Evolutionary conservation across 2,797 vertebrate genomes (phyloP).

Genomic region (Todus mexicanus): DNA sequence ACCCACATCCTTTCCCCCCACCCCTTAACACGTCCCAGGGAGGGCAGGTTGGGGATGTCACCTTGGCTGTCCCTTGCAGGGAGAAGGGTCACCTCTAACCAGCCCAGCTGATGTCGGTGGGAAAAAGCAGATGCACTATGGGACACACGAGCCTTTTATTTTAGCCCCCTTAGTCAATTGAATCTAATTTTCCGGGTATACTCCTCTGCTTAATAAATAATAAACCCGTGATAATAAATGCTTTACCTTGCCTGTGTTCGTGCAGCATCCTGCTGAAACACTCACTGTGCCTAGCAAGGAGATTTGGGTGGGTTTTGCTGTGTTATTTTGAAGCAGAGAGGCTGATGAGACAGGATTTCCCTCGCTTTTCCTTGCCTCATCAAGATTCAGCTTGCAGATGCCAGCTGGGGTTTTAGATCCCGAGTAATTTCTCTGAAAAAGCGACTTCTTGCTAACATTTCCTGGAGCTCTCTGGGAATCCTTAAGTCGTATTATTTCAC

Average conservation of each 20-base stretch:
- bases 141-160: neutral
- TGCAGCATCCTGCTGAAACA: neutral
- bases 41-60: neutral
- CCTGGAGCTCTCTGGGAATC: neutral
- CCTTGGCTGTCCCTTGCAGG: neutral
- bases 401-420: neutral
- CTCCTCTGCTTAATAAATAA: neutral
- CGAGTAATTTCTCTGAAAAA: neutral
- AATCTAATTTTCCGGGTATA: neutral
- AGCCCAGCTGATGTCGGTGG: neutral
- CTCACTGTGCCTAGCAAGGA: neutral
- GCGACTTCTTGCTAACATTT: neutral
- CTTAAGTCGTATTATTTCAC: neutral
- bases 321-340: neutral
- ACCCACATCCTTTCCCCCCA: neutral
- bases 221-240: no score
- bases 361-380: neutral
- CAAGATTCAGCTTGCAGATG: neutral
- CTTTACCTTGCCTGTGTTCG: neutral
- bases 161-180: neutral
- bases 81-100: neutral
- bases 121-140: neutral
- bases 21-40: neutral
- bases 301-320: neutral
- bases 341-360: neutral